Evolutionary conservation across 2,888 invertebrate genomes (phyloP).

Genomic region (Lasioglossum malachurum): DNA sequence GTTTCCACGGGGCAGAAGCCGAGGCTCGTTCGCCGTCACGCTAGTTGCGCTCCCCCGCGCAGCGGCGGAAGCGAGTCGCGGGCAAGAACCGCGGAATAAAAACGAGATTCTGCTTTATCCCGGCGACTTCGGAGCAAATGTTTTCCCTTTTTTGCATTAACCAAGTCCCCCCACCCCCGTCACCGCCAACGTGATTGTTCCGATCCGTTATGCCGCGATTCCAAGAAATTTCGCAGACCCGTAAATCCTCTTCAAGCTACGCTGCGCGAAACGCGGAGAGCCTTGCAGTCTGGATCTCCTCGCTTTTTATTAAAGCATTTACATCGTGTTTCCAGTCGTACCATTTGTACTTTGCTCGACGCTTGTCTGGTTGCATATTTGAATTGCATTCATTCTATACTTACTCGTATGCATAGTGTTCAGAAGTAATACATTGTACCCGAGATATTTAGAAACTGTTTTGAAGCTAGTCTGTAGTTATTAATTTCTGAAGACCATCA

Average conservation of each 20-base stretch:
- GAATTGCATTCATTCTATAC: no score
- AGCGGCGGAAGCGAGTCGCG: conserved; percentile 27
- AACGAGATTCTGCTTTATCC: conserved; percentile 27
- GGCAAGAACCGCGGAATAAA: conserved; percentile 39
- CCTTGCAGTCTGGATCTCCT: background rate
- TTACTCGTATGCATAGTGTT: no score
- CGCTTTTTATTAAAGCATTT: background rate
- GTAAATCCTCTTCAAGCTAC: background rate
- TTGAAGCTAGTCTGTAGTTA: no score
- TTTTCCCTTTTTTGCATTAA: conserved; percentile 51
- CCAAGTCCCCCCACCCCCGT: background rate
- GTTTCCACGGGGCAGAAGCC: conserved; percentile 36
- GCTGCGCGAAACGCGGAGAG: background rate
- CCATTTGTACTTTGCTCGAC: no score
- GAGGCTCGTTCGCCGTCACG: conserved; percentile 42
- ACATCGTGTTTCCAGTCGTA: background rate
- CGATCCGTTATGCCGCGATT: conserved; percentile 8
- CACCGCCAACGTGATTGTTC: background rate
- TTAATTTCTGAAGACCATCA: no score
- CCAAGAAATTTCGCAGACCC: background rate
- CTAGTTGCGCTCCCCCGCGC: conserved; percentile 6
- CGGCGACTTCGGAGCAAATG: conserved; percentile 40
- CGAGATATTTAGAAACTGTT: no score
- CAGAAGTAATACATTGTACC: no score
- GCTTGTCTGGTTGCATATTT: no score